Percentiles rank a stretch among this genome's conserved stretches.
Evolutionary conservation across 1,140 invertebrate genomes (phyloP).

Genomic region (Drosophila leontia): DNA sequence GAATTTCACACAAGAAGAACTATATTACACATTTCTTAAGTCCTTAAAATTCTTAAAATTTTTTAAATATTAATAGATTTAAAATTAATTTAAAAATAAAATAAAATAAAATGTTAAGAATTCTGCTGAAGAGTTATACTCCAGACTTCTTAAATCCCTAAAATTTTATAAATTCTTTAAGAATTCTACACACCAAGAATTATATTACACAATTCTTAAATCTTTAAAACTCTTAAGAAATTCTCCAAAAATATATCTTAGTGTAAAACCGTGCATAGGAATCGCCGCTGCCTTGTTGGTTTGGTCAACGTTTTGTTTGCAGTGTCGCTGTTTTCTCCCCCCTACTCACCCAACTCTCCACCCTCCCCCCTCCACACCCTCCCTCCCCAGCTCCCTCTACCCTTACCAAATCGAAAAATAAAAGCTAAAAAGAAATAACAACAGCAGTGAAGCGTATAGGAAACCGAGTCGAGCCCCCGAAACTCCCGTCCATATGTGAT

Average conservation of each 20-base stretch:
- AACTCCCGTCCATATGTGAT: slow-evolving; percentile 64
- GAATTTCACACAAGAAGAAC: too few species aligned
- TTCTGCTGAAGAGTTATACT: too few species aligned
- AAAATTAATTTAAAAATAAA: too few species aligned
- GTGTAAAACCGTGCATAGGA: not conserved
- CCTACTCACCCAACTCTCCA: too few species aligned
- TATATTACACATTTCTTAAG: too few species aligned
- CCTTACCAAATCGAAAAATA: slow-evolving; percentile 13
- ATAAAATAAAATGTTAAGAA: too few species aligned
- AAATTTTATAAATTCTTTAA: not conserved
- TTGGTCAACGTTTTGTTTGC: slow-evolving; percentile 47
- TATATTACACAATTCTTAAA: too few species aligned
- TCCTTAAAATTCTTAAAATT: too few species aligned
- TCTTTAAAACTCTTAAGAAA: not conserved
- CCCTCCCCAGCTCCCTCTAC: not conserved
- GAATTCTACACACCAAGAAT: too few species aligned
- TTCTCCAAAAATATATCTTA: too few species aligned
- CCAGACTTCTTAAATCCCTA: not conserved
- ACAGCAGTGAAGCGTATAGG: slow-evolving; percentile 39
- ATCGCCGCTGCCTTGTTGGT: not conserved
- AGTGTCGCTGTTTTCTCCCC: slow-evolving; percentile 37
- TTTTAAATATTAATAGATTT: too few species aligned
- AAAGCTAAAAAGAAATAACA: slow-evolving; percentile 35
- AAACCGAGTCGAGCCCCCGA: slow-evolving; percentile 32
- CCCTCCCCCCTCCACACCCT: not conserved